These are phyloP conservation scores for Scarus forsteni DNA, from an alignment of 2,797 vertebrate genomes.

Conservation along the genomic window DNA sequence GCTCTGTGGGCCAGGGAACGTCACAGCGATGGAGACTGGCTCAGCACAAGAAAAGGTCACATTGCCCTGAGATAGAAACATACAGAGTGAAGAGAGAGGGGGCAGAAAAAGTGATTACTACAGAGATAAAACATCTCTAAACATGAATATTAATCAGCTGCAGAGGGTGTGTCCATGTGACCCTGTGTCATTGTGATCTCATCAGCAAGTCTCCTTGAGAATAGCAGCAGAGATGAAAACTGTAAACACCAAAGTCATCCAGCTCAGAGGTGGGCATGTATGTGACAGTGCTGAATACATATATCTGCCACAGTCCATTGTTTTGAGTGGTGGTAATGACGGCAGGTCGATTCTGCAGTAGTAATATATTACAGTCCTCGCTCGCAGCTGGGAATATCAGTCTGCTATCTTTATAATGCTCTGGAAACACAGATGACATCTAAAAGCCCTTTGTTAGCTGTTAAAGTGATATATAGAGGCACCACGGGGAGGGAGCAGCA, in stretches of 20 bases:
- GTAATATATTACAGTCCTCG: conserved; percentile 37
- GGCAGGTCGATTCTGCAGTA: conserved; percentile 37
- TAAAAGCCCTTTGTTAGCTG: conserved; percentile 58
- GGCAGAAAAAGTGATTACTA: conserved; percentile 34
- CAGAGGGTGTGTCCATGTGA: conserved; percentile 48
- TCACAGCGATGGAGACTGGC: conserved; percentile 87
- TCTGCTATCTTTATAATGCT: conserved; percentile 61
- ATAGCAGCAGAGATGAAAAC: conserved; percentile 41
- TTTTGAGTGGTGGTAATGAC: conserved; percentile 63
- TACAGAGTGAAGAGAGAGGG: conserved; percentile 1
- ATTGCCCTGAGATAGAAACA: conserved; percentile 86
- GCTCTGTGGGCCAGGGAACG: conserved; percentile 88
- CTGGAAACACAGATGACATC: conserved; percentile 64
- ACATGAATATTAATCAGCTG: conserved; percentile 73
- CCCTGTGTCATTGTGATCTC: conserved; percentile 41
- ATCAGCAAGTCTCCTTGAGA: conserved; percentile 64
- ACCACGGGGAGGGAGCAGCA: conserved; percentile 26
- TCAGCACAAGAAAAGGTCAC: conserved; percentile 90
- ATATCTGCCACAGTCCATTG: conserved; percentile 33
- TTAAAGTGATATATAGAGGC: conserved; percentile 61
- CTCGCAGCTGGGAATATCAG: conserved; percentile 54
- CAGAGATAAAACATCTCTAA: conserved; percentile 55
- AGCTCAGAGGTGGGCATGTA: neutral
- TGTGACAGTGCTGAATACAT: conserved; percentile 21
- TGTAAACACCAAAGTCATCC: conserved; percentile 29